phyloP scores from a whole-genome alignment of 1,140 invertebrate genomes.

The Stegodyphus mimosarum region DNA sequence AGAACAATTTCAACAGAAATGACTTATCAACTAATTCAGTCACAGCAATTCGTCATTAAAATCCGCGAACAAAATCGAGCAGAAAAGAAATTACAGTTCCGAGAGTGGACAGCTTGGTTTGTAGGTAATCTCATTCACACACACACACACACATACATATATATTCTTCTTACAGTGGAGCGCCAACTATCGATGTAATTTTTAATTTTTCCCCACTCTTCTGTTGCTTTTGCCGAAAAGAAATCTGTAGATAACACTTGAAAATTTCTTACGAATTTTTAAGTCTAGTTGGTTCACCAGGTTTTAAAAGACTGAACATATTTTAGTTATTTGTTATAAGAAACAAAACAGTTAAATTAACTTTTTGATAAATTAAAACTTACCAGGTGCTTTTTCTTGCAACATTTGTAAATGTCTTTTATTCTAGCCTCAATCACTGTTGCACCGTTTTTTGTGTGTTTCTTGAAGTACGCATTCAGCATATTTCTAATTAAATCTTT shows the following conservation, averaged over 20 bases:
- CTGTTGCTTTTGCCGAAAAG: too few species aligned
- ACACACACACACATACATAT: too few species aligned
- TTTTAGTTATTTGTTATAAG: not conserved
- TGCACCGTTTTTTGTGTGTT: conserved; percentile 25
- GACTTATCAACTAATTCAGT: too few species aligned
- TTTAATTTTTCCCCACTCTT: too few species aligned
- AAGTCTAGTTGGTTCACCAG: not conserved
- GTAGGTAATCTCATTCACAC: too few species aligned
- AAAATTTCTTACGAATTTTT: not conserved
- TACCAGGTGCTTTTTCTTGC: conserved; percentile 54
- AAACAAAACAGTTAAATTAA: not conserved
- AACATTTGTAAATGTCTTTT: conserved; percentile 57
- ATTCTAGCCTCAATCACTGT: conserved; percentile 41
- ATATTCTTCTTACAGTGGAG: too few species aligned
- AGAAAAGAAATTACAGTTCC: too few species aligned
- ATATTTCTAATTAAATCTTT: conserved; percentile 56
- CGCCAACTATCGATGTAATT: too few species aligned
- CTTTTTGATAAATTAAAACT: not conserved
- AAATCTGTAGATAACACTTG: not conserved
- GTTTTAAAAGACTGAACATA: not conserved
- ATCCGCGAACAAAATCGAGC: too few species aligned
- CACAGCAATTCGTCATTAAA: too few species aligned
- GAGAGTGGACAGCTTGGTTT: too few species aligned
- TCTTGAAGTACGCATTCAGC: conserved; percentile 36
- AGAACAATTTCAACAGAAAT: too few species aligned